Evolutionary conservation across 2,888 invertebrate genomes (phyloP), one percentile per base, ranked within the genome.

Genomic region (Ommatoiulus sabulosus): DNA sequence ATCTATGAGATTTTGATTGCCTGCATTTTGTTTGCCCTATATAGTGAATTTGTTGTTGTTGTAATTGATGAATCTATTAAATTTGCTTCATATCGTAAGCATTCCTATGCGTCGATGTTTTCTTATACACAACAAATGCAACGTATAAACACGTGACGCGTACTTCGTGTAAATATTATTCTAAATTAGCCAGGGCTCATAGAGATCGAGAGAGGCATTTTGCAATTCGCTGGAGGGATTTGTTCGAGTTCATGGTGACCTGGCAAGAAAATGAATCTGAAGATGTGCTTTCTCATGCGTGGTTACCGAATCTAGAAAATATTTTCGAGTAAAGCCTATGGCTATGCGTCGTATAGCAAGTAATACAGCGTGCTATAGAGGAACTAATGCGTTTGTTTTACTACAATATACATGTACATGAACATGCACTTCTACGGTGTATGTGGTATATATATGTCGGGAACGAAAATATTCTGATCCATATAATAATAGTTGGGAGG

Each of bases 201-300:
- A 12, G 10, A 12, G 12, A n/a, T n/a, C n/a, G n/a, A 72, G 24
- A 12, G 80, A 35, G 35, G 35, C 35, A 12, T 80, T 80, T 35
- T 80, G 35, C 35, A 24, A 80, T 80, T 35, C 24, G 80, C 35
- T 12, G 10, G 24, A 80, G 24, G 10, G n/a, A 24, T 72, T 72
- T 72, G n/a, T 72, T 10, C 10, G 35, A 80, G 80, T 80, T 80
- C 35, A 80, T 80, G 80, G 80, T 80, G 80, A 80, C 35, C 24
- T 80, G 35, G 80, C 80, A 80, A 80, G 80, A 80, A 80, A 80
- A 80, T 80, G 80, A 80, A 80, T 80, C 35, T 80, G 80, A 80
- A 35, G 35, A 80, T 80, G 80, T 35, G 80, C 24, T 80, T 24
- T 35, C 80, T 80, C 80, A 35, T 12, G 80, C 80, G 80, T 80